Evolutionary conservation across 2,797 vertebrate species (phyloP).

Genomic region (Gorsachius magnificus): DNA sequence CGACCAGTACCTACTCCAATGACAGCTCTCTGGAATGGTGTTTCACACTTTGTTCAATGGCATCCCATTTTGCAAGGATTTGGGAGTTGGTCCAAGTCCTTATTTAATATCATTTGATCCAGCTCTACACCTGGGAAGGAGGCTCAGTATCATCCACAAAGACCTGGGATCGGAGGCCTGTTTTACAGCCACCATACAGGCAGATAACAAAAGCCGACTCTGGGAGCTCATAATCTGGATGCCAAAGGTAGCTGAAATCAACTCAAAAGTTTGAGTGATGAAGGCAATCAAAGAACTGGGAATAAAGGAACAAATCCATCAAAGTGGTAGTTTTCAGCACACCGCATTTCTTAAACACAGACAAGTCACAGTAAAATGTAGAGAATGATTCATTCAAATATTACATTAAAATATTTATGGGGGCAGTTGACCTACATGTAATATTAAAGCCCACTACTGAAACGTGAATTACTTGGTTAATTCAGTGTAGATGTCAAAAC

Average conservation of each 20-base stretch:
- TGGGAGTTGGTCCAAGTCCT: neutral
- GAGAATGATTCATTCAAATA: neutral
- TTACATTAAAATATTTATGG: neutral
- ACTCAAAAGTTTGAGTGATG: neutral
- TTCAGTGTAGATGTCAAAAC: neutral
- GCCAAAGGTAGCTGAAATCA: neutral
- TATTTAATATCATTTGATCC: neutral
- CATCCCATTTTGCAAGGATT: neutral
- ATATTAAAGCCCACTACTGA: neutral
- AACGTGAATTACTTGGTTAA: neutral
- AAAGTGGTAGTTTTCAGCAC: neutral
- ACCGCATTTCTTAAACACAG: neutral
- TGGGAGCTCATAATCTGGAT: neutral
- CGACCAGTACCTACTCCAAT: constrained; percentile 65
- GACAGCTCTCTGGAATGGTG: neutral
- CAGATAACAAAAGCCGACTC: neutral
- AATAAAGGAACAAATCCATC: neutral
- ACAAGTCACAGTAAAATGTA: neutral
- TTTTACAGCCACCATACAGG: neutral
- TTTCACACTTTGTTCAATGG: neutral
- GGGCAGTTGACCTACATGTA: neutral
- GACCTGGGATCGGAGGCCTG: neutral
- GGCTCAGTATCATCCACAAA: neutral
- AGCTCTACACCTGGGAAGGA: neutral
- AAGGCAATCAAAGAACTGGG: neutral